Evolutionary conservation across 2,113 vertebrate genomes (phyloP), one percentile per base, ranked within the genome.

Genomic region (Thamnaconus septentrionalis): DNA sequence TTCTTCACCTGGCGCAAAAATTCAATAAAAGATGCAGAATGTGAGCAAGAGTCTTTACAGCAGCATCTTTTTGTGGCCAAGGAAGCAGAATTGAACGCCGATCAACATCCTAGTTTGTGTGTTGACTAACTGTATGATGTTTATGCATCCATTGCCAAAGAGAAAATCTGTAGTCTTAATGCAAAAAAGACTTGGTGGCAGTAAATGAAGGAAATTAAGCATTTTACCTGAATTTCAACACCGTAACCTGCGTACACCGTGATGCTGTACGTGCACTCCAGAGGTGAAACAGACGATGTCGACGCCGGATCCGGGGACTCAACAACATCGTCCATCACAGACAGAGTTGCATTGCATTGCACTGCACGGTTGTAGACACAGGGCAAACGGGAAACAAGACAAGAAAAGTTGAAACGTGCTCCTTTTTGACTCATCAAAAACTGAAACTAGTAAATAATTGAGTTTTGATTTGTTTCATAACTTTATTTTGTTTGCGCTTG

Each of bases 261-360:
- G 71, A 96, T 94, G 75, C 93, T 95, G 81, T 95, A 96, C 1
- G 92, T 95, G 71, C 95, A 96, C 65, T 96, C 93, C 71, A 96
- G 82, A 11, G 93, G 92, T 3, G 92, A 88, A 54, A 88, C 71
- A 9, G 86, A 85, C 8, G 92, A 92, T 48, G 88, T 48, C 6
- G 65, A 85, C 7, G 81, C 66, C 4, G 83, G 73, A 71, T 95
- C 93, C 41, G 94, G 95, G 61, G 94, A 95, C 87, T 96, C 95
- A 18, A 96, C 87, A 3, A 93, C 85, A 48, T 95, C 95, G 73
- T 96, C 95, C 56, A 91, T 89, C 5, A 92, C 92, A 1, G 93
- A 94, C 83, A 95, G 88, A 62, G 92, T 94, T 42, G 92, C 93
- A 71, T 94, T 95, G 88, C 94, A 96, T 62, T 94, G 91, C 59